Percentiles rank a stretch among this genome's conserved stretches.
Conservation (phyloP, 2,797 vertebrate species). For the Pseudomugil tenellus region DNA sequence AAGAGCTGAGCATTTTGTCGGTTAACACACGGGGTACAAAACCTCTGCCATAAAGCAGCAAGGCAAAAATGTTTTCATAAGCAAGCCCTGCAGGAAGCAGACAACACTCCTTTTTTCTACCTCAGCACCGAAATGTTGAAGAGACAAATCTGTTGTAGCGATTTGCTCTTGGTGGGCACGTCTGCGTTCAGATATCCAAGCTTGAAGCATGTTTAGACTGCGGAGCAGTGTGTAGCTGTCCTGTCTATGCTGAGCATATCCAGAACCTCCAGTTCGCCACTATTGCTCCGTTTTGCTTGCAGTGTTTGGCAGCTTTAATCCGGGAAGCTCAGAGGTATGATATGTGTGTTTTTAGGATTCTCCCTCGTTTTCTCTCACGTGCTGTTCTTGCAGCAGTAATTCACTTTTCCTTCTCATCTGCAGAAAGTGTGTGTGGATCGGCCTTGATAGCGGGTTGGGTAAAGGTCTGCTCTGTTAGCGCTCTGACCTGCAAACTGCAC, state of each 20-base stretch:
- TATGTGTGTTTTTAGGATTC: conserved; percentile 7
- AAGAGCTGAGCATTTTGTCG: background rate
- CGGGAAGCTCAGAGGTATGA: conserved; percentile 20
- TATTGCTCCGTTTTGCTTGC: conserved; percentile 30
- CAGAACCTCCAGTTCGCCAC: conserved; percentile 39
- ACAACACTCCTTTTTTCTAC: background rate
- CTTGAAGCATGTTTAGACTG: conserved; percentile 31
- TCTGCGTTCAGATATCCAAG: conserved; percentile 11
- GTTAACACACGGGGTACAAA: background rate
- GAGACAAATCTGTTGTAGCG: background rate
- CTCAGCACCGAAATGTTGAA: background rate
- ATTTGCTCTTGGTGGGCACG: background rate
- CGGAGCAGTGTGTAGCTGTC: conserved; percentile 17
- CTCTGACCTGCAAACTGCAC: conserved; percentile 39
- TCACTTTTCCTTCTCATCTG: conserved; percentile 5
- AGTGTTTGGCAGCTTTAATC: conserved; percentile 39
- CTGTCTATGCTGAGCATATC: conserved; percentile 41
- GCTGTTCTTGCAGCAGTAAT: background rate
- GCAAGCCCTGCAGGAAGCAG: background rate
- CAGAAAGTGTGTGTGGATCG: conserved; percentile 38
- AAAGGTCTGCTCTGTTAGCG: conserved; percentile 30
- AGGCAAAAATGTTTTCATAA: no score
- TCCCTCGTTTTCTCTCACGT: conserved; percentile 9
- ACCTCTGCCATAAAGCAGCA: no score
- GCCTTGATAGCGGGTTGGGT: conserved; percentile 9